These are phyloP conservation scores for Sesia bembeciformis DNA, from an alignment of 2,888 invertebrate genomes.

Conservation along the genomic window DNA sequence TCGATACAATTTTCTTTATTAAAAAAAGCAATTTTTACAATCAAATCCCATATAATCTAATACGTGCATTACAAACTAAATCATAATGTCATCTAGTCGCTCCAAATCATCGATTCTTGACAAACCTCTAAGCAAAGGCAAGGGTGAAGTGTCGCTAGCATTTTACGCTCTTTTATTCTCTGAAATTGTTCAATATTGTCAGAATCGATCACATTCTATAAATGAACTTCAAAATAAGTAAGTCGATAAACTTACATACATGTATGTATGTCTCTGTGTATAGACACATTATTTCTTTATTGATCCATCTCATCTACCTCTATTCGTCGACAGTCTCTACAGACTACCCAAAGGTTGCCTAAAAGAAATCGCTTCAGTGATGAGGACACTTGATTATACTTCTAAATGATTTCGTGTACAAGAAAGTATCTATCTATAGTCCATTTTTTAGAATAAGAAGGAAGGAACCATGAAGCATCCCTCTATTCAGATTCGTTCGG, in stretches of 20 bases:
- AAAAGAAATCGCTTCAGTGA: too few species aligned
- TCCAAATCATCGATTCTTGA: slow-evolving; percentile 88
- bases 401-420: too few species aligned
- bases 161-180: slow-evolving; percentile 97
- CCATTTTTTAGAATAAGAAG: too few species aligned
- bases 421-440: too few species aligned
- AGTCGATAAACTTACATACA: slow-evolving; percentile 16
- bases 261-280: too few species aligned
- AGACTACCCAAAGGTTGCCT: too few species aligned
- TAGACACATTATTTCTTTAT: too few species aligned
- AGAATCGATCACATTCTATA: slow-evolving; percentile 95
- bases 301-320: too few species aligned
- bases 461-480: too few species aligned
- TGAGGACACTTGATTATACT: too few species aligned
- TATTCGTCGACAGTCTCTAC: too few species aligned
- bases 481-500: too few species aligned
- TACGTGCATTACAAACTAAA: neutral
- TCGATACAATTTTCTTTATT: neutral
- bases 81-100: slow-evolving; percentile 65
- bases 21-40: neutral
- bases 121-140: slow-evolving; percentile 92
- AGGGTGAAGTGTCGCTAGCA: slow-evolving; percentile 92
- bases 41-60: neutral
- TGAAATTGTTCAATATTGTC: slow-evolving; percentile 98
- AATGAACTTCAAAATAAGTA: slow-evolving; percentile 96